These are phyloP conservation scores for Nannoperca obscura DNA, from an alignment of 2,797 vertebrate species.

Conservation along the genomic window DNA sequence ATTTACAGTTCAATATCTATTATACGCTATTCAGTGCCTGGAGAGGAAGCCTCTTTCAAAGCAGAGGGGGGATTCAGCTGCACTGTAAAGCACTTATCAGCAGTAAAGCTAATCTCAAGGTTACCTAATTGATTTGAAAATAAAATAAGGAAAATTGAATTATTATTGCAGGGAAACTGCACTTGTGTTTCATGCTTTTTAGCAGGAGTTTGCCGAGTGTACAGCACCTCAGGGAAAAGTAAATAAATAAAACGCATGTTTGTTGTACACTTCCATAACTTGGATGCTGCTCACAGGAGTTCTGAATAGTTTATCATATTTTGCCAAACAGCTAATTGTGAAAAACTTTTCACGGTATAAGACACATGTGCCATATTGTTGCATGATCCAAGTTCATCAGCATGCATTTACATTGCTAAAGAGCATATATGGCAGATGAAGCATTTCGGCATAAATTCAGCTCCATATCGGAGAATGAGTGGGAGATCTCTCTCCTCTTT, in stretches of 20 bases:
- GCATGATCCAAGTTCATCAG: slow-evolving; percentile 92
- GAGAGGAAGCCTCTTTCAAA: slow-evolving; percentile 65
- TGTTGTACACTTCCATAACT: slow-evolving; percentile 74
- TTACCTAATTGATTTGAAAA: slow-evolving; percentile 80
- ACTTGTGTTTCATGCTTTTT: slow-evolving; percentile 25
- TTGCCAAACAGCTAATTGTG: slow-evolving; percentile 89
- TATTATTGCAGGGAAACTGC: slow-evolving; percentile 47
- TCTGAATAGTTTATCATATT: slow-evolving; percentile 82
- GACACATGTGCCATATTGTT: slow-evolving; percentile 90
- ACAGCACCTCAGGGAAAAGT: slow-evolving; percentile 17
- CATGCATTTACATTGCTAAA: slow-evolving; percentile 98
- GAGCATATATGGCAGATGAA: slow-evolving; percentile 89
- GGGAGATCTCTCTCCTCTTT: slow-evolving; percentile 59
- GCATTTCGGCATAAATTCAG: slow-evolving; percentile 74
- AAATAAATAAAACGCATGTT: slow-evolving; percentile 54
- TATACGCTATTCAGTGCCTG: slow-evolving; percentile 73
- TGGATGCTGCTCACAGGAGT: slow-evolving; percentile 70
- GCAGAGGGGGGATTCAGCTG: slow-evolving; percentile 40
- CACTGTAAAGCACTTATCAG: slow-evolving; percentile 64
- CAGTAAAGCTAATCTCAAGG: slow-evolving; percentile 75
- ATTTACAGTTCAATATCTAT: slow-evolving; percentile 93
- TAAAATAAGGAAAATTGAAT: slow-evolving; percentile 58
- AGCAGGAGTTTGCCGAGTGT: slow-evolving; percentile 25
- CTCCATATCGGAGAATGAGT: slow-evolving; percentile 76
- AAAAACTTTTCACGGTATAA: slow-evolving; percentile 89